These are phyloP conservation scores for Buathra laborator DNA, from an alignment of 2,888 invertebrate species.

Conservation along the genomic window DNA sequence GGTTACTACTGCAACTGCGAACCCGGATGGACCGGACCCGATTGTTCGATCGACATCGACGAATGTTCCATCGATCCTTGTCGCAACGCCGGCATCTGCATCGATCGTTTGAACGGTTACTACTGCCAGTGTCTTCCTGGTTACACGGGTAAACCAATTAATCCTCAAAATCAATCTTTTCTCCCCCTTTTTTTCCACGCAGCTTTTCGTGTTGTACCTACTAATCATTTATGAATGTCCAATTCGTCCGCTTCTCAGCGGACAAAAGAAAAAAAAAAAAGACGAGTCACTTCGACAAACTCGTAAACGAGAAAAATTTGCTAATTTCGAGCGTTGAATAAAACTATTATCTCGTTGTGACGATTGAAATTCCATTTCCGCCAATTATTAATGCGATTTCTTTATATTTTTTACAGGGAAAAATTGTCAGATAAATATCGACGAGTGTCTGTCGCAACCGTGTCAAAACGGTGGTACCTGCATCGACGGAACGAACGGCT, in stretches of 20 bases:
- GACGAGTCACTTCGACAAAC: too few species aligned
- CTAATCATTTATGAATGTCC: constrained; percentile 12
- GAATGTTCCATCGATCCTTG: constrained; percentile 88
- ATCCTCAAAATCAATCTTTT: not conserved
- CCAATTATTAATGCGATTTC: not conserved
- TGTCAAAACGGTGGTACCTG: constrained; percentile 87
- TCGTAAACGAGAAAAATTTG: too few species aligned
- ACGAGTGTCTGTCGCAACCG: constrained; percentile 86
- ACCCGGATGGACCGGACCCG: constrained; percentile 89
- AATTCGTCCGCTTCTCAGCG: not conserved
- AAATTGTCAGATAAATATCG: constrained; percentile 86
- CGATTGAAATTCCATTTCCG: too few species aligned
- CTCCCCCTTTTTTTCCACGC: not conserved
- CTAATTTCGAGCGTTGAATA: too few species aligned
- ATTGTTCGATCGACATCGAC: constrained; percentile 87
- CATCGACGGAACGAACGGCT: constrained; percentile 86
- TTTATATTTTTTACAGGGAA: constrained; percentile 83
- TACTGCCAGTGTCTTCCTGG: constrained; percentile 88
- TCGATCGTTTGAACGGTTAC: constrained; percentile 86
- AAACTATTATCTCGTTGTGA: too few species aligned
- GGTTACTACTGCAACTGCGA: constrained; percentile 90
- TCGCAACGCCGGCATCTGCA: constrained; percentile 89
- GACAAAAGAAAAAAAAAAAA: not conserved
- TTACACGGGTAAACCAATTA: constrained; percentile 85
- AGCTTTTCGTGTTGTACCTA: constrained; percentile 60